Evolutionary conservation across 2,113 vertebrate genomes (phyloP).

Genomic region (Equus przewalskii): DNA sequence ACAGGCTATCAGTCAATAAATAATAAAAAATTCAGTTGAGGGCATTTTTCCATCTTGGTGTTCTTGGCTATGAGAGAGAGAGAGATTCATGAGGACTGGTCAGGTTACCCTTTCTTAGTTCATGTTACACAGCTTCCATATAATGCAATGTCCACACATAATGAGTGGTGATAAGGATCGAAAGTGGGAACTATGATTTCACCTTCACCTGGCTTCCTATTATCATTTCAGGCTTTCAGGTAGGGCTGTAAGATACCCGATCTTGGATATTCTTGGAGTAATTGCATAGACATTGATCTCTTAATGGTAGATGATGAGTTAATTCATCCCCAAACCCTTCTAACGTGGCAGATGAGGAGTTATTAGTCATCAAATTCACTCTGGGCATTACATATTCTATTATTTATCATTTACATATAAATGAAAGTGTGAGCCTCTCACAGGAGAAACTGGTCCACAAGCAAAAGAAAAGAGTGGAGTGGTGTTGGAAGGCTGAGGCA

Average conservation of each 20-base stretch:
- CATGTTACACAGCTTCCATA: not conserved
- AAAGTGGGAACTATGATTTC: not conserved
- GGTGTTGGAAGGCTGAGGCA: not conserved
- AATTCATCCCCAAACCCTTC: slow-evolving; percentile 74
- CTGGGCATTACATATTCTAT: slow-evolving; percentile 71
- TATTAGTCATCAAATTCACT: slow-evolving; percentile 66
- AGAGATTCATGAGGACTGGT: slow-evolving; percentile 45
- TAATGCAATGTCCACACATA: not conserved
- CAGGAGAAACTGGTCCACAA: slow-evolving; percentile 10
- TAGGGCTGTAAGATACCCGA: slow-evolving; percentile 41
- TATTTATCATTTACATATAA: slow-evolving; percentile 82
- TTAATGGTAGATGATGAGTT: slow-evolving; percentile 76
- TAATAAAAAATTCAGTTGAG: slow-evolving; percentile 79
- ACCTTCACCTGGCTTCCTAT: slow-evolving; percentile 18
- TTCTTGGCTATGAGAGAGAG: slow-evolving; percentile 57
- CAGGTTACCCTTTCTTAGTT: not conserved
- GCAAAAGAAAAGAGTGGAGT: not conserved
- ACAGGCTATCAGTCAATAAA: slow-evolving; percentile 78
- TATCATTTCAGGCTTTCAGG: slow-evolving; percentile 39
- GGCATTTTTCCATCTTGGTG: slow-evolving; percentile 76
- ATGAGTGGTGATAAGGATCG: not conserved
- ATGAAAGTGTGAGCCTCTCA: slow-evolving; percentile 69
- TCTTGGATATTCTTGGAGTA: slow-evolving; percentile 46
- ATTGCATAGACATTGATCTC: slow-evolving; percentile 74
- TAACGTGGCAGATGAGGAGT: slow-evolving; percentile 72